These are phyloP conservation scores for Microtus montanus DNA, from an alignment of 2,113 vertebrate genomes.

Conservation along the genomic window DNA sequence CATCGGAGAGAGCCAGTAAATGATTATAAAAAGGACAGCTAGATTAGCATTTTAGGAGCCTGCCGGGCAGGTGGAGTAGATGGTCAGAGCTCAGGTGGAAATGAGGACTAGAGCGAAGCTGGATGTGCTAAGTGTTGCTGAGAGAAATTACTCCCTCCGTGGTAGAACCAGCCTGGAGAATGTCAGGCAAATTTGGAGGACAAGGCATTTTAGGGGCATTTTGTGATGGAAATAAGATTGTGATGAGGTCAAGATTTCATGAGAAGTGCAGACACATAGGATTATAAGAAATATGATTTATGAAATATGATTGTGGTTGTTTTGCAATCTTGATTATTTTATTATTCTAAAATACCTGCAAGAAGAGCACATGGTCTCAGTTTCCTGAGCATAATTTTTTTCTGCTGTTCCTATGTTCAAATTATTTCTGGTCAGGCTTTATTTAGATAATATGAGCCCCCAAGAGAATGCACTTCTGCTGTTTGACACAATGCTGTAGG, in stretches of 20 bases:
- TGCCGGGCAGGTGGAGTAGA: neutral
- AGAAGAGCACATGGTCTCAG: constrained; percentile 2
- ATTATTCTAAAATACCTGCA: neutral
- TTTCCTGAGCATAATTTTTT: neutral
- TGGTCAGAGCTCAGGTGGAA: neutral
- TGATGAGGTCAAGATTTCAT: neutral
- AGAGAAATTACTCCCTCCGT: neutral
- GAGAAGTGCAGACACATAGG: neutral
- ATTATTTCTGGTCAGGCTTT: constrained; percentile 25
- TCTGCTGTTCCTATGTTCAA: neutral
- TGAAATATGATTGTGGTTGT: neutral
- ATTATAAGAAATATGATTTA: neutral
- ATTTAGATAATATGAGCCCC: neutral
- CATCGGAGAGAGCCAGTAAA: neutral
- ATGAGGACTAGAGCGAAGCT: neutral
- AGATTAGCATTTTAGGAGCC: neutral
- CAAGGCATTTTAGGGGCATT: neutral
- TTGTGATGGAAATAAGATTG: neutral
- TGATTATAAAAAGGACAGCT: neutral
- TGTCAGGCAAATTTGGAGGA: neutral
- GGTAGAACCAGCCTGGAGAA: neutral
- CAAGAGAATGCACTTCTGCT: neutral
- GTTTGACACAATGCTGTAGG: neutral
- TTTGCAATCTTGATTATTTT: neutral
- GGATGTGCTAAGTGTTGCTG: neutral